Conservation (phyloP, 64 coral and sea anemone species). For the Dendronephthya gigantea region DNA sequence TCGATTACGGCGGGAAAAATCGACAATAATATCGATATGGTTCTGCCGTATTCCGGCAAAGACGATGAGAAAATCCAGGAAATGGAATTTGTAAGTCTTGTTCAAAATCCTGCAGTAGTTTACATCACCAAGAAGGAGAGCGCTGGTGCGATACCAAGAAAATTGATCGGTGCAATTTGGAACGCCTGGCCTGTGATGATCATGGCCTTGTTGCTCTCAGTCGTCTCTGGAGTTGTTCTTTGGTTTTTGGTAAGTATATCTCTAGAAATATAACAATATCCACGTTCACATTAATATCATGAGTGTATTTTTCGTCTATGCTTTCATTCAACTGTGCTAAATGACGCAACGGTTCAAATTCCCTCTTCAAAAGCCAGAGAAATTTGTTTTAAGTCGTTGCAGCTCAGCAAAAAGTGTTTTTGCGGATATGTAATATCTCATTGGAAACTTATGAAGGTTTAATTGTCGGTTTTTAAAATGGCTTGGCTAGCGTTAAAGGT, state of each 20-base stretch:
- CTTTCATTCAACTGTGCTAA: no score
- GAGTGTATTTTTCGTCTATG: no score
- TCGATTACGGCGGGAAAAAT: neutral
- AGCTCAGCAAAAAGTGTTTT: no score
- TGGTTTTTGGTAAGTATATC: slow-evolving; percentile 53
- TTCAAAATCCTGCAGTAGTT: neutral
- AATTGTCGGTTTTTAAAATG: no score
- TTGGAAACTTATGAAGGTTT: no score
- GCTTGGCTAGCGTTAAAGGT: no score
- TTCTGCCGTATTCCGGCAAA: neutral
- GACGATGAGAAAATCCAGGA: neutral
- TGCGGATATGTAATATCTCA: no score
- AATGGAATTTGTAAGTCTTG: neutral
- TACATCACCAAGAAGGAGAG: slow-evolving; percentile 26
- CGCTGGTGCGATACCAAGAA: slow-evolving; percentile 40
- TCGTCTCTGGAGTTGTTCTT: slow-evolving; percentile 57
- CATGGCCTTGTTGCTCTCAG: slow-evolving; percentile 48
- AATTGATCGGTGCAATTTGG: slow-evolving; percentile 49
- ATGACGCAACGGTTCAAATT: no score
- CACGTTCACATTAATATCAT: neutral
- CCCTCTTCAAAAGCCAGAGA: no score
- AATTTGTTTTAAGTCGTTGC: no score
- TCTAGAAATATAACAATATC: neutral
- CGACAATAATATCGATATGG: neutral
- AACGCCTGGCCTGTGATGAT: slow-evolving; percentile 84